Conservation (phyloP, 2,888 invertebrate genomes). For the Cheilosia pagana region DNA sequence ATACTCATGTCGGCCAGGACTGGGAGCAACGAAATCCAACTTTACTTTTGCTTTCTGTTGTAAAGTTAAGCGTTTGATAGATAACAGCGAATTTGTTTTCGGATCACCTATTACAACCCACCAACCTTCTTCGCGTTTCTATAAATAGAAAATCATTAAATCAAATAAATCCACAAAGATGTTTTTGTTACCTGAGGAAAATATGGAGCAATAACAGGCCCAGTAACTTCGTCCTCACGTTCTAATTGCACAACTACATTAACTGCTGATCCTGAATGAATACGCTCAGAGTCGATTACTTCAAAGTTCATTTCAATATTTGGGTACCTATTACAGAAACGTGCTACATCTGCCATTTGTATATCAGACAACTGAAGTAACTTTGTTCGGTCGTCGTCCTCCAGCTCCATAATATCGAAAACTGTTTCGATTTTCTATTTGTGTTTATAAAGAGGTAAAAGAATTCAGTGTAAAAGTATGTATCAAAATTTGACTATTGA, state of each 20-base stretch:
- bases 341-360: conserved; percentile 98
- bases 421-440: conserved; percentile 87
- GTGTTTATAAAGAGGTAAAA: not conserved
- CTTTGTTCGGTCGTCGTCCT: conserved; percentile 93
- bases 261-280: conserved; percentile 93
- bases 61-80: conserved; percentile 97
- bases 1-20: conserved; percentile 94
- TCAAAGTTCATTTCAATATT: conserved; percentile 98
- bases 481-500: not conserved
- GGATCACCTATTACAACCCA: conserved; percentile 99
- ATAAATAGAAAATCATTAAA: conserved; percentile 68
- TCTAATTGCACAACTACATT: conserved; percentile 96
- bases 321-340: conserved; percentile 99
- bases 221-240: conserved; percentile 97
- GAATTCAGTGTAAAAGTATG: not conserved
- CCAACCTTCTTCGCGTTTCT: conserved; percentile 96
- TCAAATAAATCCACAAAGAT: not conserved
- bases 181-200: conserved; percentile 94
- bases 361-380: conserved; percentile 91
- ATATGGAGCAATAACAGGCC: conserved; percentile 98
- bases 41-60: conserved; percentile 95
- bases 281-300: conserved; percentile 91
- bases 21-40: conserved; percentile 93
- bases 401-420: conserved; percentile 91
- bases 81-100: conserved; percentile 95